These are phyloP conservation scores for Stictonetta naevosa DNA, from an alignment of 2,113 vertebrate species.

Conservation along the genomic window DNA sequence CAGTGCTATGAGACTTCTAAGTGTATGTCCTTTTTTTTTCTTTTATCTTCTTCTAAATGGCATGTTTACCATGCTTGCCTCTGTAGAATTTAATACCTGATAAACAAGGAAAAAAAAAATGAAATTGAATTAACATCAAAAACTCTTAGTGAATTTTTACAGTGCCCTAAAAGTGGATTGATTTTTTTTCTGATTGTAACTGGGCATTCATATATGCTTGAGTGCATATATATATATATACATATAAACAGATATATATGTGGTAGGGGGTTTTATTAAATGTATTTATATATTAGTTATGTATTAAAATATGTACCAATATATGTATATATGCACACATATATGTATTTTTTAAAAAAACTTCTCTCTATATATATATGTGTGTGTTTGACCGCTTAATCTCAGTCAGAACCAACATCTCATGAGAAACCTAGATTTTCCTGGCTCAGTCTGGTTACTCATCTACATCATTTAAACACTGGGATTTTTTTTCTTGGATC, in stretches of 20 bases:
- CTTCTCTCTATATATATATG: not conserved
- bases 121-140: not conserved
- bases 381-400: not conserved
- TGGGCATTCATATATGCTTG: not conserved
- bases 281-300: too few relatives aligned
- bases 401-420: not conserved
- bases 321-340: not conserved
- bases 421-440: not conserved
- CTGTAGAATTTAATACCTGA: not conserved
- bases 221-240: not conserved
- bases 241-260: too few relatives aligned
- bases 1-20: not conserved
- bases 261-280: not conserved
- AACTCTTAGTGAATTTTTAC: not conserved
- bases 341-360: not conserved
- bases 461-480: not conserved
- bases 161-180: not conserved
- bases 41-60: not conserved
- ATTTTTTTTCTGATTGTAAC: not conserved
- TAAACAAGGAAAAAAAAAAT: not conserved
- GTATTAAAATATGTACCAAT: fast-evolving
- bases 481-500: not conserved
- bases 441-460: not conserved
- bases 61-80: not conserved
- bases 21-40: not conserved